Percentiles rank a stretch among this genome's conserved stretches.
These are phyloP conservation scores for Telmatochromis sp. DNA, from an alignment of 2,113 vertebrate genomes.

Conservation along the genomic window DNA sequence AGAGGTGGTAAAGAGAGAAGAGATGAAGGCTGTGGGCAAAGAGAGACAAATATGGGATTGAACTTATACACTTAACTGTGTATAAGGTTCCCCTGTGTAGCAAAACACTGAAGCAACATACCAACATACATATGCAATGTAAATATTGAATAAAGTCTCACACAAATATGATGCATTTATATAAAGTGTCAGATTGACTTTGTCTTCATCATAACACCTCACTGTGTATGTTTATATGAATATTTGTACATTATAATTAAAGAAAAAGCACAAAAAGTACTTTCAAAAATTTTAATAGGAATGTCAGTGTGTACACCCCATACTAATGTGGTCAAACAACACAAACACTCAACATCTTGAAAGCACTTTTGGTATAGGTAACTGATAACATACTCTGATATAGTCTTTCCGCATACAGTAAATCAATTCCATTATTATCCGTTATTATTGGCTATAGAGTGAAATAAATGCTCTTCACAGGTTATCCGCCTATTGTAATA, in stretches of 20 bases:
- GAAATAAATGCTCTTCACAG: constrained; percentile 4
- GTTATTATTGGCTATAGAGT: background rate
- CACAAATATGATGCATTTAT: background rate
- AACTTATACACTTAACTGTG: background rate
- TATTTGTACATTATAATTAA: background rate
- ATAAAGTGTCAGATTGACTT: constrained; percentile 33
- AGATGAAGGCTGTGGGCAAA: background rate
- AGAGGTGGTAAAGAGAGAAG: background rate
- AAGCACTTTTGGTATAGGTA: constrained; percentile 12
- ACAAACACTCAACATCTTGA: background rate
- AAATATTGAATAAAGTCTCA: background rate
- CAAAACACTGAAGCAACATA: background rate
- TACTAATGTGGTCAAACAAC: background rate
- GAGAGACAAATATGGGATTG: background rate
- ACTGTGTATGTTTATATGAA: background rate
- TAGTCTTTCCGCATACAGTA: background rate
- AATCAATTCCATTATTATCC: background rate
- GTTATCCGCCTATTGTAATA: constrained; percentile 1
- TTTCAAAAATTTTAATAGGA: background rate
- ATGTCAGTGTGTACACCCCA: background rate
- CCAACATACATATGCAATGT: background rate
- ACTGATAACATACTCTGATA: constrained; percentile 20
- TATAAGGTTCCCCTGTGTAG: background rate
- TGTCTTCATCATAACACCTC: background rate
- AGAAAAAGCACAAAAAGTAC: background rate